Evolutionary conservation across 2,113 vertebrate genomes (phyloP).

Genomic region (Lycocorax pyrrhopterus): DNA sequence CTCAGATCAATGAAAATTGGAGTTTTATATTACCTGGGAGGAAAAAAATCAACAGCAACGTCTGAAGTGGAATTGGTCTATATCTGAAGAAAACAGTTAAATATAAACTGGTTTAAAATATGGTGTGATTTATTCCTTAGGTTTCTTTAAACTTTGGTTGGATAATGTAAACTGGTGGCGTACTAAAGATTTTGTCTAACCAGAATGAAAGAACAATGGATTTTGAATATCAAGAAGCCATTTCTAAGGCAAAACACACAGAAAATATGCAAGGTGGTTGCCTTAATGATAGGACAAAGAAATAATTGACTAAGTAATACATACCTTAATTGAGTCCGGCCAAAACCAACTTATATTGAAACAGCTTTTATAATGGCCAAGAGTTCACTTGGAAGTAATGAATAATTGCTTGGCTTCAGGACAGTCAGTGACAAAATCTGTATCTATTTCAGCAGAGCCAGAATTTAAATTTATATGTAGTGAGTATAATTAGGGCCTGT

Average conservation of each 20-base stretch:
- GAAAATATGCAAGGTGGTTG: neutral
- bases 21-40: neutral
- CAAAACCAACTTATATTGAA: neutral
- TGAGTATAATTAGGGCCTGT: neutral
- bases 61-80: neutral
- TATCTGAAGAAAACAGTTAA: neutral
- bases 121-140: neutral
- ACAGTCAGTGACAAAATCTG: neutral
- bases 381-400: neutral
- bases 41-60: neutral
- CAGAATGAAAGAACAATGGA: neutral
- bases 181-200: neutral
- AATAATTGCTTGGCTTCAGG: neutral
- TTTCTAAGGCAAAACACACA: neutral
- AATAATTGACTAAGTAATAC: neutral
- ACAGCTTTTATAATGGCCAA: neutral
- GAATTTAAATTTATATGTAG: neutral
- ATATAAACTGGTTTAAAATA: neutral
- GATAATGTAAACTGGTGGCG: neutral
- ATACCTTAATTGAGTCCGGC: neutral
- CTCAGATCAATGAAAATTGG: neutral
- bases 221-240: neutral
- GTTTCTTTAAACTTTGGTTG: neutral
- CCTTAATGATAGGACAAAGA: neutral
- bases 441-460: neutral